Evolutionary conservation across 1,140 invertebrate species (phyloP).

Genomic region (Octopus bimaculoides): DNA sequence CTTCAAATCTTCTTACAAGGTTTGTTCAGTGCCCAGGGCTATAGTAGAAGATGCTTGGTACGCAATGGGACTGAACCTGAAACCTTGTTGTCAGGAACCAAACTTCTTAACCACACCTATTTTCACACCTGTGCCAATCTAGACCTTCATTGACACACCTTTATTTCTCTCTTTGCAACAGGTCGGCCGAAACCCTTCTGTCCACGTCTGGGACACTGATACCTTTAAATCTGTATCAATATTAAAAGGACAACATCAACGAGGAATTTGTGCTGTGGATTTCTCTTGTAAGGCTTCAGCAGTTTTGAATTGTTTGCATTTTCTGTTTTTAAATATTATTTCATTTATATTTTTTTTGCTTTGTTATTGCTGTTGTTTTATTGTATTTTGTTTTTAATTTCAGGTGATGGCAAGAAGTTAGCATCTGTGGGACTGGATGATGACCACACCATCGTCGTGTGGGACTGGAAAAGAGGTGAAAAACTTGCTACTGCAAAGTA

Average conservation of each 20-base stretch:
- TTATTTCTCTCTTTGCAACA: conserved; percentile 21
- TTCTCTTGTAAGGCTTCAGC: conserved; percentile 47
- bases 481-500: conserved; percentile 56
- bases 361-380: too few relatives aligned
- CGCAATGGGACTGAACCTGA: too few relatives aligned
- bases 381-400: conserved; percentile 9
- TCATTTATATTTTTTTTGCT: too few relatives aligned
- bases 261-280: conserved; percentile 58
- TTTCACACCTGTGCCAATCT: too few relatives aligned
- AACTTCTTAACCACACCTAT: too few relatives aligned
- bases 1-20: too few relatives aligned
- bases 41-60: too few relatives aligned
- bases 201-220: conserved; percentile 56
- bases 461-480: conserved; percentile 59
- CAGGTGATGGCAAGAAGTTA: conserved; percentile 56
- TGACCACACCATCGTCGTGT: conserved; percentile 56
- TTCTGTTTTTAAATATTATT: too few relatives aligned
- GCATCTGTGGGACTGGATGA: conserved; percentile 57
- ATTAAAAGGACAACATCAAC: conserved; percentile 56
- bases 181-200: conserved; percentile 55
- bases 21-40: too few relatives aligned
- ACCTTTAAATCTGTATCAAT: conserved; percentile 56
- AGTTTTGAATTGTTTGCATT: too few relatives aligned
- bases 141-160: too few relatives aligned
- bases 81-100: too few relatives aligned